A percentile compares a stretch with the other conserved stretches of the same genome.
Conservation (phyloP, 2,888 invertebrate species). For the Pelosia muscerda region DNA sequence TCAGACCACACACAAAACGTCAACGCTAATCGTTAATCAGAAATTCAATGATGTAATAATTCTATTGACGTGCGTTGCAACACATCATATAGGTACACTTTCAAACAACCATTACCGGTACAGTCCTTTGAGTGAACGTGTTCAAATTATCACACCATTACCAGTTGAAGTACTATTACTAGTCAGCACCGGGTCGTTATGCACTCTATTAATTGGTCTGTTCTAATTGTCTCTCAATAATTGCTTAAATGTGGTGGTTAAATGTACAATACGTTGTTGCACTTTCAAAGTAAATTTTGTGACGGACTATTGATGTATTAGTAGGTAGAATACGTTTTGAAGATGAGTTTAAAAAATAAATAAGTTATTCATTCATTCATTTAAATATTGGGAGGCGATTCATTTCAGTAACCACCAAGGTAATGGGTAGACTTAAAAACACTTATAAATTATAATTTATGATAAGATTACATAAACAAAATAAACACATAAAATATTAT, state of each 20-base stretch:
- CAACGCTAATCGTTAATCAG: neutral
- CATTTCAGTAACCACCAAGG: too few species aligned
- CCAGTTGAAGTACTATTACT: conserved; percentile 73
- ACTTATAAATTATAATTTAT: too few species aligned
- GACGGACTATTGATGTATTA: neutral
- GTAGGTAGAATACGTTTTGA: too few species aligned
- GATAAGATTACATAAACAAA: too few species aligned
- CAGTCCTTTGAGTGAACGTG: conserved; percentile 38
- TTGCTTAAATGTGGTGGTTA: conserved; percentile 63
- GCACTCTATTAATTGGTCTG: conserved; percentile 76
- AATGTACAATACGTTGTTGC: conserved; percentile 49
- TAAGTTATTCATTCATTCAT: too few species aligned
- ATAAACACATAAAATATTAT: too few species aligned
- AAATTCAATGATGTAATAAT: neutral
- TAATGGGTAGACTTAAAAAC: too few species aligned
- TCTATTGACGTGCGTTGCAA: neutral
- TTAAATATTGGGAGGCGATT: too few species aligned
- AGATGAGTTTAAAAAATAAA: too few species aligned
- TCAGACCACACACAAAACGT: neutral
- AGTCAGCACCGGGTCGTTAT: conserved; percentile 57
- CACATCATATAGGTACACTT: neutral
- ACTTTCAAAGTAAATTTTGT: neutral
- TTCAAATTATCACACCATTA: conserved; percentile 72
- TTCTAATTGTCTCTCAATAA: conserved; percentile 69
- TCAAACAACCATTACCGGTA: conserved; percentile 24